Evolutionary conservation across 2,113 vertebrate genomes (phyloP).

Genomic region (Budorcas taxicolor): DNA sequence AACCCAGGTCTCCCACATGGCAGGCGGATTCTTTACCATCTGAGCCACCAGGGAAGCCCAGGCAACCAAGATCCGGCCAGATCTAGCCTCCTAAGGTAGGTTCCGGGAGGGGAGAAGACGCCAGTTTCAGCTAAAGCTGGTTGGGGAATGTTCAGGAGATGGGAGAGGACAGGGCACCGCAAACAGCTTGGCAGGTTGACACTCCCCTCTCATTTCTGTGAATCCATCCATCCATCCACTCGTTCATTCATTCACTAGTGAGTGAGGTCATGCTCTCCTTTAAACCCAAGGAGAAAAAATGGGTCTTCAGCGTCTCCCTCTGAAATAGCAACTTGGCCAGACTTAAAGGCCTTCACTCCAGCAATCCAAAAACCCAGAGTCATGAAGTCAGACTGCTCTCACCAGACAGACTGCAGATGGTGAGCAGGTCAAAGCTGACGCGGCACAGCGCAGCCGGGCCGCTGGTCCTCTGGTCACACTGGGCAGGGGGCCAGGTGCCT

Average conservation of each 20-base stretch:
- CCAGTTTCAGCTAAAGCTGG: not conserved
- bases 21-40: not conserved
- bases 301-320: not conserved
- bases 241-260: not conserved
- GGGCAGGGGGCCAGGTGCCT: not conserved
- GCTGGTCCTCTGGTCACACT: not conserved
- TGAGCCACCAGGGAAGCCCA: not conserved
- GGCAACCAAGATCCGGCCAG: not conserved
- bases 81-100: not conserved
- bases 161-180: fast-evolving
- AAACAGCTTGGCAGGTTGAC: not conserved
- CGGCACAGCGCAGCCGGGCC: fast-evolving
- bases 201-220: not conserved
- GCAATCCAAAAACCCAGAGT: not conserved
- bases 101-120: not conserved
- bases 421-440: fast-evolving
- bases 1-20: not conserved
- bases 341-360: not conserved
- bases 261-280: not conserved
- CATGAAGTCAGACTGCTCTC: not conserved
- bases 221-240: not conserved
- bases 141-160: not conserved
- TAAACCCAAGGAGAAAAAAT: not conserved
- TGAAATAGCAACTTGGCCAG: not conserved
- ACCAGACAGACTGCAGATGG: not conserved